Evolutionary conservation across 2,888 invertebrate species (phyloP).

Genomic region (Agriopis leucophaearia): DNA sequence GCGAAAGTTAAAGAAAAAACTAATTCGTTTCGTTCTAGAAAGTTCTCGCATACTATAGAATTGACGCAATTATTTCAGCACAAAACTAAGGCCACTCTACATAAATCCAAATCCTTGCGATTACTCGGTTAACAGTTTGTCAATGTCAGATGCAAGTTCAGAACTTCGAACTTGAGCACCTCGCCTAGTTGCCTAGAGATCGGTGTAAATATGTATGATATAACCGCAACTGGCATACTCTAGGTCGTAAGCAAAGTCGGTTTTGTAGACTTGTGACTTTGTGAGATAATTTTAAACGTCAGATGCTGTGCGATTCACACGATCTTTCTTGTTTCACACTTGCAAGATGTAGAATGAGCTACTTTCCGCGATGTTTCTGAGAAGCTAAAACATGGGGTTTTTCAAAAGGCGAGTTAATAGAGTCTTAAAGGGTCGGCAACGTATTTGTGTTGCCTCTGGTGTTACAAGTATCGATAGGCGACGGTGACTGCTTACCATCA

Average conservation of each 20-base stretch:
- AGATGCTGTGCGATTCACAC: too few species aligned
- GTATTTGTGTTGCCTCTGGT: too few species aligned
- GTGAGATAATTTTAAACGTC: not conserved
- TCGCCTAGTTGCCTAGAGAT: constrained; percentile 28
- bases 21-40: too few species aligned
- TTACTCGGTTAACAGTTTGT: constrained; percentile 49
- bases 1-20: too few species aligned
- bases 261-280: not conserved
- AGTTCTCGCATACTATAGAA: not conserved
- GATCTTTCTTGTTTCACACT: too few species aligned
- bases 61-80: not conserved
- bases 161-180: constrained; percentile 39
- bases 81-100: constrained; percentile 13
- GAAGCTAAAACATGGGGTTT: too few species aligned
- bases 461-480: too few species aligned
- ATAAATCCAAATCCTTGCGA: constrained; percentile 15
- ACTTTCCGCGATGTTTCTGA: too few species aligned
- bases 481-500: too few species aligned
- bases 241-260: constrained; percentile 12
- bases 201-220: constrained; percentile 47
- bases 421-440: too few species aligned
- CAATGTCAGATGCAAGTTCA: constrained; percentile 54
- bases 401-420: too few species aligned
- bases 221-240: constrained; percentile 4
- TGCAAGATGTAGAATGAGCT: too few species aligned